A percentile compares a stretch with the other conserved stretches of the same genome.
phyloP scores from a whole-genome alignment of 2,797 vertebrate genomes.

The Tokudaia muenninki region DNA sequence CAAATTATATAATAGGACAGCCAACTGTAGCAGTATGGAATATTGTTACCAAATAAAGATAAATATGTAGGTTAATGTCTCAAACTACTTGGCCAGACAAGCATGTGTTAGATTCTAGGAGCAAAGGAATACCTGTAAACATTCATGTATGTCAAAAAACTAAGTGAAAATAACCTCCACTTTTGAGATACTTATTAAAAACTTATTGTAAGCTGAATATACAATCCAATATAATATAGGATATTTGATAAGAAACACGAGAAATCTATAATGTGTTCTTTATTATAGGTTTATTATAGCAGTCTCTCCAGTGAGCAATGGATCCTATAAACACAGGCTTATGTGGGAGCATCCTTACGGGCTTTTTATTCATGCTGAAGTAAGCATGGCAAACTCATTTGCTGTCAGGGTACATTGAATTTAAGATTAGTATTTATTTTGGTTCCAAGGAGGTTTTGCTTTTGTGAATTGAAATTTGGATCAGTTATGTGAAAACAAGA shows the following conservation, averaged over 20 bases:
- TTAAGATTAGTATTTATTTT: slow-evolving; percentile 96
- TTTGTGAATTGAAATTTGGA: slow-evolving; percentile 87
- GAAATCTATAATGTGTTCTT: slow-evolving; percentile 88
- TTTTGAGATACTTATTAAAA: slow-evolving; percentile 85
- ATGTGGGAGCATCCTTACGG: slow-evolving; percentile 90
- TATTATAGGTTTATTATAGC: slow-evolving; percentile 88
- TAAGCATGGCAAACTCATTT: slow-evolving; percentile 96
- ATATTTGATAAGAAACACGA: slow-evolving; percentile 89
- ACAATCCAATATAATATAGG: slow-evolving; percentile 86
- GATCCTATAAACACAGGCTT: slow-evolving; percentile 89
- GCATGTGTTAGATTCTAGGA: slow-evolving; percentile 48
- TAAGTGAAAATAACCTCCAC: slow-evolving; percentile 83
- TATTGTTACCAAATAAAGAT: background rate
- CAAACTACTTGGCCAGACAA: slow-evolving; percentile 37
- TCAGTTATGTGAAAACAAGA: slow-evolving; percentile 72
- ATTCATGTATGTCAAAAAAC: slow-evolving; percentile 49
- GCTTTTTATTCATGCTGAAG: slow-evolving; percentile 96
- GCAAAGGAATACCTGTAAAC: slow-evolving; percentile 62
- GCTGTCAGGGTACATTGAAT: slow-evolving; percentile 96
- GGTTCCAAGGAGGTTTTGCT: slow-evolving; percentile 91
- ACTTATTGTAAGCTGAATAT: slow-evolving; percentile 86
- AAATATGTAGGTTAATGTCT: slow-evolving; percentile 61
- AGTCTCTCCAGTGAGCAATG: slow-evolving; percentile 89
- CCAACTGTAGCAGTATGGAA: slow-evolving; percentile 17
- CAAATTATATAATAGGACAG: background rate